Evolutionary conservation across 2,113 vertebrate genomes (phyloP).

Genomic region (Gasterosteus nipponicus): DNA sequence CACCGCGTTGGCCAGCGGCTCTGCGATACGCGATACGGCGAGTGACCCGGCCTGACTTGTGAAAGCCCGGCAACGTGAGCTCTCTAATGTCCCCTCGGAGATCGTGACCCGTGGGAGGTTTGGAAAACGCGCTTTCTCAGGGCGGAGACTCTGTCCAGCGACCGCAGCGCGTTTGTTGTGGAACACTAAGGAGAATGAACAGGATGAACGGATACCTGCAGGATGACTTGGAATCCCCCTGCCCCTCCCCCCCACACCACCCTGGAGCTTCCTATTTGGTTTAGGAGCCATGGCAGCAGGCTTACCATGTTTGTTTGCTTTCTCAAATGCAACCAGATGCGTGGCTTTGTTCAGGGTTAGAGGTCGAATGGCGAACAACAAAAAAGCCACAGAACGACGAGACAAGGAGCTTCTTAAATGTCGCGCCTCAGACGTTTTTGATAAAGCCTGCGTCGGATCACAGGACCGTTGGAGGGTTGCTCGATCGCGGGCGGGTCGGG

Average conservation of each 20-base stretch:
- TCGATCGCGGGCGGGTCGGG: neutral
- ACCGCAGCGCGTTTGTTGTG: neutral
- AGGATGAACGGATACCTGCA: conserved; percentile 36
- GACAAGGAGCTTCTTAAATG: neutral
- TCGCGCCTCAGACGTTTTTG: neutral
- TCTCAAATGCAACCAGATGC: conserved; percentile 71
- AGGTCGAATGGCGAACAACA: conserved; percentile 33
- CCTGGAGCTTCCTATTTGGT: conserved; percentile 30
- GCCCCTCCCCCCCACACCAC: conserved; percentile 20
- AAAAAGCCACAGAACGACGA: conserved; percentile 4
- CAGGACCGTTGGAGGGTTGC: conserved; percentile 2
- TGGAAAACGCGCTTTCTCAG: conserved; percentile 35
- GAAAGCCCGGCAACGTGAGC: conserved; percentile 46
- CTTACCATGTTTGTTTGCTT: conserved; percentile 64
- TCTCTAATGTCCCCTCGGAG: conserved; percentile 35
- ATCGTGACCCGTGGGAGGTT: conserved; percentile 39
- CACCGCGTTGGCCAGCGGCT: conserved; percentile 5
- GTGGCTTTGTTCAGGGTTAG: conserved; percentile 39
- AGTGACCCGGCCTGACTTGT: conserved; percentile 50
- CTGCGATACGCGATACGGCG: conserved; percentile 39
- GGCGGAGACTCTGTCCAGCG: neutral
- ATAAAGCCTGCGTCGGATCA: conserved; percentile 8
- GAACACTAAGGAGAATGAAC: conserved; percentile 4
- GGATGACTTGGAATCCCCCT: conserved; percentile 8
- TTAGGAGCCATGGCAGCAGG: conserved; percentile 44